Base-by-base conservation (phyloP, 2,113 vertebrate species). In the Carassius auratus region DNA sequence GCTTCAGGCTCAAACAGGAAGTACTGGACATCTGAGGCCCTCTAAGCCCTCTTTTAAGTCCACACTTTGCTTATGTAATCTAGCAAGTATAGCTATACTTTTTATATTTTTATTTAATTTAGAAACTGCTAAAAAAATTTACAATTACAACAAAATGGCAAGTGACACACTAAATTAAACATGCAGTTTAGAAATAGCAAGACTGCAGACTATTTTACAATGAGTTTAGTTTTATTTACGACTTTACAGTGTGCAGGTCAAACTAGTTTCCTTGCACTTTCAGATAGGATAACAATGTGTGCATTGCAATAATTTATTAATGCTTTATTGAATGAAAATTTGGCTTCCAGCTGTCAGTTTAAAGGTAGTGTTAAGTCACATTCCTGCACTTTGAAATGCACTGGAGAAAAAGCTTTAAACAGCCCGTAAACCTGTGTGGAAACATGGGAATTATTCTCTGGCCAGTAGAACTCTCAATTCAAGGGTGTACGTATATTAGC, bases 321-420 rank as follows among this genome's bases (percentile, higher is more conserved):
- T 75, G 42, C 10, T 6, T 74, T 48, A 14, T 23, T 45, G 42
- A 23, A 42, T 10, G 5, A 62, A 42, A 26, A 42, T 26, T 9
- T 36, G 81, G n/a, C 81, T 71, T 42, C 45, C 57, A 59, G 80
- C 52, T 26, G 64, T 59, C 8, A 3, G 36, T 84, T 52, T 76
- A 17, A 74, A 73, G 30, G 30, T 23, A 68, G 36, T 64, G 42
- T n/a, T 48, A 87, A 75, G 83, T 59, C 26, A 77, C 36, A 74
- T 85, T 87, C 50, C 62, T 45, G 38, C 12, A n/a, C 73, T 64
- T 69, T 64, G 45, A 85, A 85, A 82, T 74, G 61, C 15, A 38
- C 52, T 13, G 3, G 69, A 85, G 77, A 78, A 81, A 88, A 76
- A 33, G 45, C 42, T 36, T 50, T 64, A 75, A 81, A 57, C 69